Conservation (phyloP, 2,797 vertebrate species). For the Bovichtus variegatus region DNA sequence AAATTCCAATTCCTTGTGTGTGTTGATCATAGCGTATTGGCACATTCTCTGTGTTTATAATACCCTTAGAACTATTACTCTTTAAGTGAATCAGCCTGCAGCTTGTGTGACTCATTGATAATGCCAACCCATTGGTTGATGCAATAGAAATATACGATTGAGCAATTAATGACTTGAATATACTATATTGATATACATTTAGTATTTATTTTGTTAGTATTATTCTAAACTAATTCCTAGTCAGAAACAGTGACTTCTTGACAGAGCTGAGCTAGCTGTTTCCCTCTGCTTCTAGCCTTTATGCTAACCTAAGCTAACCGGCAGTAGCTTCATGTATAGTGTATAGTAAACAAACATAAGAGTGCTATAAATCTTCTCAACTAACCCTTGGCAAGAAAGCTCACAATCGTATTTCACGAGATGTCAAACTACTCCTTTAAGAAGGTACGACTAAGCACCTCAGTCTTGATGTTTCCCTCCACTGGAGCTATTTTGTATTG, state of each 20-base stretch:
- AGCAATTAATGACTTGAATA: too few relatives aligned
- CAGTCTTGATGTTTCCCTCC: not conserved
- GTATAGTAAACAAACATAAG: not conserved
- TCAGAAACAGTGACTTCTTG: not conserved
- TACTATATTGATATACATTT: not conserved
- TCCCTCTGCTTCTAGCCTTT: not conserved
- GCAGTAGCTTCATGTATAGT: not conserved
- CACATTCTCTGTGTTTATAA: slow-evolving; percentile 15
- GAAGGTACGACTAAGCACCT: not conserved
- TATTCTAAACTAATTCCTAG: too few relatives aligned
- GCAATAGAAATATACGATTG: not conserved
- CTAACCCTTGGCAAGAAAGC: not conserved
- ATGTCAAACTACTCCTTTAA: not conserved
- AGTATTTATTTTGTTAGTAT: not conserved
- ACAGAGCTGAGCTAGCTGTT: not conserved
- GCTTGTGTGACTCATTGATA: not conserved
- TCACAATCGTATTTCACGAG: not conserved
- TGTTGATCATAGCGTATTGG: slow-evolving; percentile 21
- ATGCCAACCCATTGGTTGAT: not conserved
- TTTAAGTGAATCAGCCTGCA: not conserved
- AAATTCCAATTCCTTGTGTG: slow-evolving; percentile 29
- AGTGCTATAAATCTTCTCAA: not conserved
- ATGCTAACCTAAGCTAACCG: not conserved
- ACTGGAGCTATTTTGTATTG: not conserved
- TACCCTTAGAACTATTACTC: not conserved